Conservation (phyloP, 2,888 invertebrate species). For the Cybosia mesomella region DNA sequence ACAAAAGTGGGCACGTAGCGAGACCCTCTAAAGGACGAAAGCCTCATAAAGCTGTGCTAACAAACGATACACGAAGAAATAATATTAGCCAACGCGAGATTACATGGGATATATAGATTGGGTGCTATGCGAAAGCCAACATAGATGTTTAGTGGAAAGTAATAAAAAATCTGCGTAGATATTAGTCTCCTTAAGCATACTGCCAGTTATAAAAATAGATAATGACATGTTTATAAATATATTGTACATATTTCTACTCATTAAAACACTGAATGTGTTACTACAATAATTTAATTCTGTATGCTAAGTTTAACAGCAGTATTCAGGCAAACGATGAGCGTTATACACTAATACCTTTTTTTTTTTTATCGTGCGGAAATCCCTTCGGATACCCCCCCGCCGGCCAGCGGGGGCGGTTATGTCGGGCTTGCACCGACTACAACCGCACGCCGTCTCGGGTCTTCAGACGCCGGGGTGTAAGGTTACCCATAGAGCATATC, state of each 20-base stretch:
- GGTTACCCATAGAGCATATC: too few relatives aligned
- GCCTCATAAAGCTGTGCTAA: conserved; percentile 15
- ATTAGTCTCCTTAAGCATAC: neutral
- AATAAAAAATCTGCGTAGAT: neutral
- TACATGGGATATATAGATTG: conserved; percentile 1
- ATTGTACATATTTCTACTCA: too few relatives aligned
- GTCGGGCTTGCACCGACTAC: too few relatives aligned
- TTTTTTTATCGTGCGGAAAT: too few relatives aligned
- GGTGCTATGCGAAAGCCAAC: neutral
- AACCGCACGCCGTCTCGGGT: too few relatives aligned
- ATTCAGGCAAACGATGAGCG: too few relatives aligned
- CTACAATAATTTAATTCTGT: neutral
- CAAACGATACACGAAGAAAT: conserved; percentile 16
- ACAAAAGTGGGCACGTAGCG: conserved; percentile 18
- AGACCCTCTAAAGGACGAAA: neutral
- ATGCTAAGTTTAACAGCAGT: neutral
- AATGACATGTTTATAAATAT: neutral
- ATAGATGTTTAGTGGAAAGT: neutral
- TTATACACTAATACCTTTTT: too few relatives aligned
- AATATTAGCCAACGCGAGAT: conserved; percentile 14
- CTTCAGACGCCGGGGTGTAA: too few relatives aligned
- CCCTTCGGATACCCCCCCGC: too few relatives aligned
- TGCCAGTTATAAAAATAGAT: neutral
- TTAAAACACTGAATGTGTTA: too few relatives aligned
- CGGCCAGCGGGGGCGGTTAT: too few relatives aligned